A percentile compares a stretch with the other conserved stretches of the same genome.
Conservation (phyloP, 2,888 invertebrate genomes). For the Lasioglossum malachurum region DNA sequence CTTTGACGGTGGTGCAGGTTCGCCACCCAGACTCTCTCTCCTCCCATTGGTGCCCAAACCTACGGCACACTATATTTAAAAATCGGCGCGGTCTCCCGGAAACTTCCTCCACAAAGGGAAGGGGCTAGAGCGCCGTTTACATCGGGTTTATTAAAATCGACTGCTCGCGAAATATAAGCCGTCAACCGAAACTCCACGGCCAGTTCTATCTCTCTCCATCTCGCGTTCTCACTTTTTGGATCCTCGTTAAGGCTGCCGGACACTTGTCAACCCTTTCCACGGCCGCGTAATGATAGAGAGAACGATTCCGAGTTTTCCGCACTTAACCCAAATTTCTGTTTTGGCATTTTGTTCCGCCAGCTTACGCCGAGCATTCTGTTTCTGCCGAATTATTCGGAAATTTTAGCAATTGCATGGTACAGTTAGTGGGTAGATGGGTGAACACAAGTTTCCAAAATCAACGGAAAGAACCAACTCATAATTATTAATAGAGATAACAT, state of each 20-base stretch:
- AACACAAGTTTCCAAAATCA: not conserved
- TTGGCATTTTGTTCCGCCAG: not conserved
- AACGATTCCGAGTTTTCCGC: not conserved
- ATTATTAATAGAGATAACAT: not conserved
- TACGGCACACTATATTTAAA: slow-evolving; percentile 83
- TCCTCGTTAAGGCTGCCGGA: not conserved
- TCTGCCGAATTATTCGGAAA: not conserved
- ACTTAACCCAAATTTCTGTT: not conserved
- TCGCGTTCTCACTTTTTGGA: not conserved
- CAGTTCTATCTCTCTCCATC: not conserved
- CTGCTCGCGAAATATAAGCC: slow-evolving; percentile 63
- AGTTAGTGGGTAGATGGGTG: not conserved
- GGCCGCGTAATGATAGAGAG: not conserved
- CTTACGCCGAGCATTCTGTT: not conserved
- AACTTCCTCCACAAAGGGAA: slow-evolving; percentile 82
- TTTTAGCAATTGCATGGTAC: not conserved
- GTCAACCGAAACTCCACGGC: slow-evolving; percentile 47
- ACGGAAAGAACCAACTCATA: not conserved
- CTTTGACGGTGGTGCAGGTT: slow-evolving; percentile 78
- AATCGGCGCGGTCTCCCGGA: slow-evolving; percentile 84
- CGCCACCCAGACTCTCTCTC: slow-evolving; percentile 49
- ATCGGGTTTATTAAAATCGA: slow-evolving; percentile 83
- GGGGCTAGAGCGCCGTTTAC: slow-evolving; percentile 80
- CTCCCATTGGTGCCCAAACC: slow-evolving; percentile 81
- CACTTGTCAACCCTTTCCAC: not conserved